phyloP scores from a whole-genome alignment of 1,140 invertebrate species.

The Tribolium castaneum region DNA sequence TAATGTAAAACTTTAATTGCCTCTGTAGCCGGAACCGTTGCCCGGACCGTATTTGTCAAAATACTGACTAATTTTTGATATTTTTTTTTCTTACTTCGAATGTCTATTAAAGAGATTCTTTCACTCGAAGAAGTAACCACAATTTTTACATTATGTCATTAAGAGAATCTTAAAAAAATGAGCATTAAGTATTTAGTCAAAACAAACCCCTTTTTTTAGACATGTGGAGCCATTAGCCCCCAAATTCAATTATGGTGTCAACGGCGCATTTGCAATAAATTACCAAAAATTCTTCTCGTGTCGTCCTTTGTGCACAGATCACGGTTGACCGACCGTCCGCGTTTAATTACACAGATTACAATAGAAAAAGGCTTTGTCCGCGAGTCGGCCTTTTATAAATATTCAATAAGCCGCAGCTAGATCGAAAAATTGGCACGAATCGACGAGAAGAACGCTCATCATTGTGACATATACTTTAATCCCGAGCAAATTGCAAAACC shows the following conservation, averaged over 20 bases:
- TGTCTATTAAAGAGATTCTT: too few species aligned
- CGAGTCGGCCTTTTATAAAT: background rate
- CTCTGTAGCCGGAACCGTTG: too few species aligned
- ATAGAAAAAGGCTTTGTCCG: constrained; percentile 7
- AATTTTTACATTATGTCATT: too few species aligned
- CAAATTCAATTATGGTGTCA: background rate
- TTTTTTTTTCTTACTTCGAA: too few species aligned
- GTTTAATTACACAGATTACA: constrained; percentile 16
- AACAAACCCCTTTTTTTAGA: too few species aligned
- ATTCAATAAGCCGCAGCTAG: constrained; percentile 14
- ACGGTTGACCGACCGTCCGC: background rate
- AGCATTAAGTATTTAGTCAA: too few species aligned
- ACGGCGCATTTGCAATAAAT: constrained; percentile 7
- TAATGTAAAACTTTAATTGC: too few species aligned
- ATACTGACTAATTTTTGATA: too few species aligned
- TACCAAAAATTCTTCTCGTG: constrained; percentile 20
- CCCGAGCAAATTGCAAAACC: constrained; percentile 8
- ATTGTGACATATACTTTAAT: constrained; percentile 9
- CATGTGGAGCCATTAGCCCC: background rate
- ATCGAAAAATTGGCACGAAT: constrained; percentile 2
- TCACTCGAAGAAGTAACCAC: too few species aligned
- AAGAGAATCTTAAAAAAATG: too few species aligned
- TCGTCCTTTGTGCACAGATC: constrained; percentile 6
- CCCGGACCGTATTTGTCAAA: too few species aligned
- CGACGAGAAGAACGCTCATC: background rate